phyloP scores from a whole-genome alignment of 2,888 invertebrate genomes.

The Athrips mouffetella region DNA sequence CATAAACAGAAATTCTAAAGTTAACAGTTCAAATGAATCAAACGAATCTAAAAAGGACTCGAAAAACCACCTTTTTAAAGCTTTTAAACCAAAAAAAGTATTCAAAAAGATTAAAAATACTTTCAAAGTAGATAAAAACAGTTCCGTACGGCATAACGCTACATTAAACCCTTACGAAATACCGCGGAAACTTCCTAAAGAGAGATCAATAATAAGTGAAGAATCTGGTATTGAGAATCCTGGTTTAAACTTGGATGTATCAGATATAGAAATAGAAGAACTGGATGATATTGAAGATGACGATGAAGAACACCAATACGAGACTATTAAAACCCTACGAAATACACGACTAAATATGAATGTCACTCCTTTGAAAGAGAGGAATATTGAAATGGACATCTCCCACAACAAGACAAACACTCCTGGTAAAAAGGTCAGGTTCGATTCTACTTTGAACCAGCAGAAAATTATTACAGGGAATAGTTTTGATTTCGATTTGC shows the following conservation, averaged over 20 bases:
- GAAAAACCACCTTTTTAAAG: constrained; percentile 58
- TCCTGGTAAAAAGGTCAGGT: constrained; percentile 67
- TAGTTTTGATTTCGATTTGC: constrained; percentile 65
- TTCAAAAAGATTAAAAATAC: constrained; percentile 67
- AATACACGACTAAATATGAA: constrained; percentile 67
- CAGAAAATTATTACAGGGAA: constrained; percentile 72
- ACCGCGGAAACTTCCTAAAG: constrained; percentile 53
- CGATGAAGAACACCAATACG: constrained; percentile 61
- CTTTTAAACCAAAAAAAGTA: constrained; percentile 61
- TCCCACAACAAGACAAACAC: constrained; percentile 56
- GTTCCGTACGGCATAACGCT: constrained; percentile 34
- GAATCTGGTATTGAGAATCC: constrained; percentile 70
- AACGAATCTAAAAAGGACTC: constrained; percentile 53
- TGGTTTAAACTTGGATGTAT: constrained; percentile 60
- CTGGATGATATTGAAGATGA: constrained; percentile 49
- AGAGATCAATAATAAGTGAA: constrained; percentile 41
- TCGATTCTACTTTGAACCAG: constrained; percentile 68
- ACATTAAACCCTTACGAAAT: constrained; percentile 71
- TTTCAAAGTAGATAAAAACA: constrained; percentile 60
- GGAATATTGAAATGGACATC: constrained; percentile 41
- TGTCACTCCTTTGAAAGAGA: constrained; percentile 61
- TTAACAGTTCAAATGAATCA: constrained; percentile 54
- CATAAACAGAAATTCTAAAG: constrained; percentile 49
- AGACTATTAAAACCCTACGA: constrained; percentile 63
- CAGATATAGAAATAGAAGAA: constrained; percentile 67